Conservation (phyloP, 1,140 invertebrate genomes). For the Saccostrea echinata region DNA sequence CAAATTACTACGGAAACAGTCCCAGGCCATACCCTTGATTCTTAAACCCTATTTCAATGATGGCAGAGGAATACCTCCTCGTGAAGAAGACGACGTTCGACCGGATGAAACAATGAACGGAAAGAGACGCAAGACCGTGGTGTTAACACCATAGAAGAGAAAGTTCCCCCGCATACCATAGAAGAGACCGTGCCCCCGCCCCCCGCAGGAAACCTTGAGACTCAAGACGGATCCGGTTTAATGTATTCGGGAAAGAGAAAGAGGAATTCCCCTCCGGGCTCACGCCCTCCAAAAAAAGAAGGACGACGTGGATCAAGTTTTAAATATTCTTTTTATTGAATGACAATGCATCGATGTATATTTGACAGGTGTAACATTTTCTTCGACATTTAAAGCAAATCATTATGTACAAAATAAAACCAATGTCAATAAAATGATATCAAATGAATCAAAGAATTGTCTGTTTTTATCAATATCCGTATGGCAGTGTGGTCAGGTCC, state of each 20-base stretch:
- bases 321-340: too few species aligned
- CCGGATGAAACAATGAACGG: slow-evolving; percentile 17
- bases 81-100: slow-evolving; percentile 37
- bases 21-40: neutral
- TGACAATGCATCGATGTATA: too few species aligned
- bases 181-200: neutral
- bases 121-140: neutral
- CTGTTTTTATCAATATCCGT: slow-evolving; percentile 41
- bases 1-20: neutral
- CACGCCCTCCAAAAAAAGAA: slow-evolving; percentile 13
- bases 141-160: neutral
- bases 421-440: slow-evolving; percentile 38
- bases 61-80: slow-evolving; percentile 38
- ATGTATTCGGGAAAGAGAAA: slow-evolving; percentile 21
- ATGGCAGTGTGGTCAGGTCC: slow-evolving; percentile 20
- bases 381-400: neutral
- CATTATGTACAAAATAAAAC: neutral
- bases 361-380: too few species aligned
- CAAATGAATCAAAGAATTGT: neutral
- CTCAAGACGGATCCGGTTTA: neutral
- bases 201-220: neutral
- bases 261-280: neutral
- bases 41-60: slow-evolving; percentile 33
- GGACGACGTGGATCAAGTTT: neutral
- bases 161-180: neutral